A percentile compares a stretch with the other conserved stretches of the same genome.
These are phyloP conservation scores for Brachionus asplanchnoidis DNA, from an alignment of 1,140 invertebrate genomes.

Conservation along the genomic window DNA sequence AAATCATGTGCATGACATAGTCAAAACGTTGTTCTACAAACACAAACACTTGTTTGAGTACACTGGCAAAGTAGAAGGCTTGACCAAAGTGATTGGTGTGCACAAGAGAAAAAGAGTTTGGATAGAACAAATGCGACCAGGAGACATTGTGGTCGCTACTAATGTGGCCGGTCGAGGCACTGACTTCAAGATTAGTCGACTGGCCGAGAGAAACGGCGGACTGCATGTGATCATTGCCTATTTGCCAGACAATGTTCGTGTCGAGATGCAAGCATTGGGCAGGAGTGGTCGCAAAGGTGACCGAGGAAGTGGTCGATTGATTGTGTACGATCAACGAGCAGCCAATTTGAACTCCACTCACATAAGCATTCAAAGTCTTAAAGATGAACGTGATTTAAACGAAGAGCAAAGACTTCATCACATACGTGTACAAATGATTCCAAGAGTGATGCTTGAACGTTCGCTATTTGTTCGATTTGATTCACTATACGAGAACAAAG, in stretches of 20 bases:
- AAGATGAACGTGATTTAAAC: background rate
- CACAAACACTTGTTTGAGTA: conserved; percentile 15
- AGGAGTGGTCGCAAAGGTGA: background rate
- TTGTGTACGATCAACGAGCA: background rate
- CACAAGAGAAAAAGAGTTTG: background rate
- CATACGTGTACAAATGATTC: background rate
- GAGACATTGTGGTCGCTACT: conserved; percentile 1
- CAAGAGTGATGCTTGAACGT: background rate
- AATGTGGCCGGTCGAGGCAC: conserved; percentile 29
- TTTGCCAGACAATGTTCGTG: background rate
- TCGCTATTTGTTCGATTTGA: background rate
- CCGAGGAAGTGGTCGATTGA: background rate
- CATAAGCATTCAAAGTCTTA: background rate
- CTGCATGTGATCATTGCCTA: background rate
- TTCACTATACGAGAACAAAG: background rate
- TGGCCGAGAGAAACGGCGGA: background rate
- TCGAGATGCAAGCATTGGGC: conserved; percentile 22
- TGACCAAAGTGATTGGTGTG: background rate
- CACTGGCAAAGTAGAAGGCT: background rate
- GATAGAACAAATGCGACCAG: background rate
- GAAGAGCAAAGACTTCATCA: background rate
- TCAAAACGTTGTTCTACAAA: background rate
- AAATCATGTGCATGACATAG: background rate
- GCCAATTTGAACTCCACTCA: background rate
- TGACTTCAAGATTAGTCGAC: background rate